A percentile compares a stretch with the other conserved stretches of the same genome.
Evolutionary conservation across 2,797 vertebrate species (phyloP).

Genomic region (Nothura maculosa): DNA sequence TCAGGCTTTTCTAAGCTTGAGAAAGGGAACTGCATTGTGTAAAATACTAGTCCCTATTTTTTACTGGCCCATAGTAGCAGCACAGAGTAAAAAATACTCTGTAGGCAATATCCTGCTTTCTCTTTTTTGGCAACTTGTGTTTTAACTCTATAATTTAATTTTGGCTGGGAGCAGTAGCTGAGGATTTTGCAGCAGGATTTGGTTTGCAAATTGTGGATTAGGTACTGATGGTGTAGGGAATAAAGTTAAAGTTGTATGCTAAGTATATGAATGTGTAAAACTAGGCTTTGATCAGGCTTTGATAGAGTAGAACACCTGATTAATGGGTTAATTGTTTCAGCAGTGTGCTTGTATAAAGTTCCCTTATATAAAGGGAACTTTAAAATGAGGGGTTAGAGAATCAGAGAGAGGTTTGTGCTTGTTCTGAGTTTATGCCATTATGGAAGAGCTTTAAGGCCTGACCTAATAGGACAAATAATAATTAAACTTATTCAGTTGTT

Average conservation of each 20-base stretch:
- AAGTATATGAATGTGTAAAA: neutral
- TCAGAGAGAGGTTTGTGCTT: neutral
- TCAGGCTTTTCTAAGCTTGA: conserved; percentile 16
- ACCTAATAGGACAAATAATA: conserved; percentile 38
- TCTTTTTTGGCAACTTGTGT: neutral
- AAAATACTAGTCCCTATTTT: neutral
- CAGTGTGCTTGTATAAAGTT: neutral
- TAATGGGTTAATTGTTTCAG: neutral
- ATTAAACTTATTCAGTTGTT: conserved; percentile 23
- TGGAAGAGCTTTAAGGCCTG: neutral
- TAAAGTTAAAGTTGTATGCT: conserved; percentile 7
- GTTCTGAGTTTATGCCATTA: neutral
- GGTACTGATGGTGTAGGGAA: neutral
- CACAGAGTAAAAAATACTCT: neutral
- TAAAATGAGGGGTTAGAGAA: neutral
- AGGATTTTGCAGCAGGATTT: neutral
- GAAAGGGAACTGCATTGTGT: neutral
- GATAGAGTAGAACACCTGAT: neutral
- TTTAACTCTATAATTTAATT: neutral
- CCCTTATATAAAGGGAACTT: neutral
- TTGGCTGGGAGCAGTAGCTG: neutral
- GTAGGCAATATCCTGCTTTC: neutral
- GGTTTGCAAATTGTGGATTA: neutral
- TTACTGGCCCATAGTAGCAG: neutral
- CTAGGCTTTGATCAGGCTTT: neutral